These are phyloP conservation scores for cattle (Bos taurus) DNA, from an alignment of 2,113 vertebrate genomes.

Conservation along the genomic window ARS-UCD2.0 NC_037346.1:14373501-14374000, in stretches of 20 bases:
- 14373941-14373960: neutral
- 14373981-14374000: neutral
- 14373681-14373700: neutral
- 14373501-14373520: neutral
- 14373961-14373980: neutral
- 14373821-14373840: neutral
- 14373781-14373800: neutral
- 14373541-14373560: neutral
- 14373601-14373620: neutral
- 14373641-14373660: neutral
- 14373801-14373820: neutral
- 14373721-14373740: neutral
- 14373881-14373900: neutral
- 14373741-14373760: neutral
- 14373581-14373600: neutral
- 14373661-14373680: neutral
- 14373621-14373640: neutral
- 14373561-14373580: neutral
- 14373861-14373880: neutral
- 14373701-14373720: neutral
- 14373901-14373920: neutral
- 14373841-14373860: neutral
- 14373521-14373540: neutral
- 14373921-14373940: neutral
- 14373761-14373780: neutral